phyloP scores from a whole-genome alignment of 2,888 invertebrate genomes.

The Polydrusus cervinus region DNA sequence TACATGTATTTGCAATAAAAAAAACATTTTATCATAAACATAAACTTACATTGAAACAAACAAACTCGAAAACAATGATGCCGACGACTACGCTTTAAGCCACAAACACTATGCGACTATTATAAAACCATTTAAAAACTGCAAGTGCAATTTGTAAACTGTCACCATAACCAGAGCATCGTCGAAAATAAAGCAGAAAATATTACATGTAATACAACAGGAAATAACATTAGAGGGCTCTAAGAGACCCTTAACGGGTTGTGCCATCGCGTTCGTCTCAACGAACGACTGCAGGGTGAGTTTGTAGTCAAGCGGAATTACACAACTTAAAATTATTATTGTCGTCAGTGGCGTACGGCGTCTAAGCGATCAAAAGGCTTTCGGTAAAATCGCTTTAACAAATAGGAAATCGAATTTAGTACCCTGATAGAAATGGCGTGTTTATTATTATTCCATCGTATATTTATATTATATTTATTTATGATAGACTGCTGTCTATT shows the following conservation, averaged over 20 bases:
- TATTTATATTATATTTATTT: no score
- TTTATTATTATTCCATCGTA: no score
- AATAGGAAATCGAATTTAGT: no score
- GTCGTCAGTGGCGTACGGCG: slow-evolving; percentile 18
- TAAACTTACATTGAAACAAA: no score
- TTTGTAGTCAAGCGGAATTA: slow-evolving; percentile 42
- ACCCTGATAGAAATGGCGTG: no score
- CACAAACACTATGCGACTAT: not conserved
- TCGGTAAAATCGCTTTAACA: no score
- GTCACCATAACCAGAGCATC: slow-evolving; percentile 16
- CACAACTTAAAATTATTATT: slow-evolving; percentile 41
- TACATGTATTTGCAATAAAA: no score
- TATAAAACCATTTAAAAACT: slow-evolving; percentile 10
- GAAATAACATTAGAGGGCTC: slow-evolving; percentile 50
- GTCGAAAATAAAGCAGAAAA: slow-evolving; percentile 37
- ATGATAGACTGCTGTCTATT: no score
- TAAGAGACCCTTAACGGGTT: slow-evolving; percentile 46
- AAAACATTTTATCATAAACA: no score
- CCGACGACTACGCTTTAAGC: no score
- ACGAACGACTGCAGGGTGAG: slow-evolving; percentile 33
- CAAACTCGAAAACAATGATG: no score
- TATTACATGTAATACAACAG: slow-evolving; percentile 47
- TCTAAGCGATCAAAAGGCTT: no score
- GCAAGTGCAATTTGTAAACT: slow-evolving; percentile 17
- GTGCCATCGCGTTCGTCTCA: slow-evolving; percentile 42